Percentiles rank a stretch among this genome's conserved stretches.
These are phyloP conservation scores for Gnathonemus longibarbis DNA, from an alignment of 2,113 vertebrate genomes.

Conservation along the genomic window DNA sequence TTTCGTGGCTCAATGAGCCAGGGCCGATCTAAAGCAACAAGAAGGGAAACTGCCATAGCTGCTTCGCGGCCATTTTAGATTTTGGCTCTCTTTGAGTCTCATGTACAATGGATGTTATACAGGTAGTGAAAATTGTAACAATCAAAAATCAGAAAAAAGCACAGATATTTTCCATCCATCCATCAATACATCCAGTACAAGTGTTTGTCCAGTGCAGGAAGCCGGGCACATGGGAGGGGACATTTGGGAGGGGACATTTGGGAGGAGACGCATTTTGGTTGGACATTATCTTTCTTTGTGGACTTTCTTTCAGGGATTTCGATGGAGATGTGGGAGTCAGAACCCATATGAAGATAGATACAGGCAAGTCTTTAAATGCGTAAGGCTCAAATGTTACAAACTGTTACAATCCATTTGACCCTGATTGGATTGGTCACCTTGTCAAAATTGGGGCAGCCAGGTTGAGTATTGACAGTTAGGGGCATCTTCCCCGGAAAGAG, in stretches of 20 bases:
- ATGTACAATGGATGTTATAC: background rate
- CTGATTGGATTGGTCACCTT: background rate
- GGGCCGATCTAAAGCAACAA: constrained; percentile 72
- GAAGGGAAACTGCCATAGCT: background rate
- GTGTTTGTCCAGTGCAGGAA: background rate
- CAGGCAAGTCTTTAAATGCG: background rate
- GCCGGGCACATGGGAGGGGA: background rate
- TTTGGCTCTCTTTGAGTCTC: background rate
- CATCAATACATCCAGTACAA: background rate
- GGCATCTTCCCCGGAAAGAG: background rate
- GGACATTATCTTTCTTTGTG: background rate
- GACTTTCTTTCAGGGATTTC: background rate
- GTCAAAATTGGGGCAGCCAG: background rate
- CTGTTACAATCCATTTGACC: background rate
- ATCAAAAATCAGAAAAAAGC: background rate
- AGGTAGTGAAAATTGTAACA: background rate
- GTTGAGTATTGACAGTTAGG: background rate
- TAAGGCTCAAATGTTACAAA: background rate
- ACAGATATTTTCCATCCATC: background rate
- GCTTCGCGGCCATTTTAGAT: background rate
- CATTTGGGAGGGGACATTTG: background rate
- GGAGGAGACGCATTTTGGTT: background rate
- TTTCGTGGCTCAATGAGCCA: constrained; percentile 97
- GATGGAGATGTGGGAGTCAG: background rate
- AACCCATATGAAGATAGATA: background rate